Percentiles rank a stretch among this genome's conserved stretches.
Conservation (phyloP, 2,888 invertebrate genomes). For the Margaritifera margaritifera region DNA sequence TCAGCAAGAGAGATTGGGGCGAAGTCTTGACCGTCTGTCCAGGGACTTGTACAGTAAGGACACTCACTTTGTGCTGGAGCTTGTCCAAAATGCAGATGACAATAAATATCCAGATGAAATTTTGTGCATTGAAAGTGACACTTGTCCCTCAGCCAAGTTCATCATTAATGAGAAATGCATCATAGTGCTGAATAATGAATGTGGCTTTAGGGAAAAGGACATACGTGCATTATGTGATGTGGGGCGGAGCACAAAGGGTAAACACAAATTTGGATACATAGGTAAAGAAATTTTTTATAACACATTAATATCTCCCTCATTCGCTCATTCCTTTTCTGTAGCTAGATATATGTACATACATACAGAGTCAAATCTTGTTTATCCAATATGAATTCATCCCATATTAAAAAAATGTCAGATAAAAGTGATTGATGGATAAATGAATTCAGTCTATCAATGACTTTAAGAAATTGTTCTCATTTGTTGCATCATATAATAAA, state of each 20-base stretch:
- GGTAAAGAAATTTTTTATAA: slow-evolving; percentile 48
- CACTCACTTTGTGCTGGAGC: slow-evolving; percentile 47
- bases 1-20: slow-evolving; percentile 60
- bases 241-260: slow-evolving; percentile 68
- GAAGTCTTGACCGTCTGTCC: slow-evolving; percentile 64
- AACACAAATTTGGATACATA: slow-evolving; percentile 68
- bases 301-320: no score
- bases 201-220: slow-evolving; percentile 64
- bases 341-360: no score
- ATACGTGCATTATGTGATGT: slow-evolving; percentile 70
- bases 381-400: no score
- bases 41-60: slow-evolving; percentile 58
- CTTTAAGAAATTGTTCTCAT: no score
- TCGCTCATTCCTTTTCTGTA: no score
- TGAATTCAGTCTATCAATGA: no score
- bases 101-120: slow-evolving; percentile 36
- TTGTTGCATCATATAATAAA: no score
- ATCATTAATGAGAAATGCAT: slow-evolving; percentile 48
- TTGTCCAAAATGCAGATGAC: slow-evolving; percentile 72
- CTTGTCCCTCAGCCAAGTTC: slow-evolving; percentile 57
- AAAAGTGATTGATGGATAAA: no score
- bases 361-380: no score
- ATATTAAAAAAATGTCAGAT: no score
- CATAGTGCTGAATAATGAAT: slow-evolving; percentile 67
- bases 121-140: background rate